Evolutionary conservation across 2,797 vertebrate species (phyloP).

Genomic region (Halcyon smyrnensis): DNA sequence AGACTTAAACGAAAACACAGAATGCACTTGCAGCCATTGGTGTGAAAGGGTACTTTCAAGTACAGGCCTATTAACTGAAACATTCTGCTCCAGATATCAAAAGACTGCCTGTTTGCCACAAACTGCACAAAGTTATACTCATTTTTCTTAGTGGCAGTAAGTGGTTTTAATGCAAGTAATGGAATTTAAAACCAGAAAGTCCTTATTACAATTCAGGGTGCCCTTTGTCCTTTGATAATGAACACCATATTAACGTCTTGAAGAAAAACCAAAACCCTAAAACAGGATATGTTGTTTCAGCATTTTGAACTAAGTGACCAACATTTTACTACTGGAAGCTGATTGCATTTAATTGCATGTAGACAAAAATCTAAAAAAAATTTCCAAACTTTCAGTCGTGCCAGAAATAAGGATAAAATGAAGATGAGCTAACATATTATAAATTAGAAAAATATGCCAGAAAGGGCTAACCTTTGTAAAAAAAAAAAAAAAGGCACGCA

Average conservation of each 20-base stretch:
- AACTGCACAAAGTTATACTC: conserved; percentile 60
- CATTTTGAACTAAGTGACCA: conserved; percentile 43
- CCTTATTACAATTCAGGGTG: conserved; percentile 59
- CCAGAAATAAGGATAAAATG: background rate
- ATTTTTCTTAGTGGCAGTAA: conserved; percentile 64
- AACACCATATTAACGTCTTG: conserved; percentile 48
- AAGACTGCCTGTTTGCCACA: conserved; percentile 49
- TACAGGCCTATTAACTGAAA: conserved; percentile 55
- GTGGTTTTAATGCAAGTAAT: conserved; percentile 68
- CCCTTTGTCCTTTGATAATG: conserved; percentile 67
- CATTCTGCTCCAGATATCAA: conserved; percentile 65
- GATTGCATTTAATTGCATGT: background rate
- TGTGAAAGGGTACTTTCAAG: conserved; percentile 54
- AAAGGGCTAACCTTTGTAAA: background rate
- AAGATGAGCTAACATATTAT: background rate
- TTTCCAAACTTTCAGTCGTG: background rate
- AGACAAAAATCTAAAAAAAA: background rate
- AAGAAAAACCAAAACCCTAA: conserved; percentile 50
- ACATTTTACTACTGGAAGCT: conserved; percentile 9
- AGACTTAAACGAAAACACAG: conserved; percentile 56
- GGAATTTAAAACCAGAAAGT: conserved; percentile 67
- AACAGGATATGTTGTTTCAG: conserved; percentile 46
- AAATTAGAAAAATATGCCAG: background rate
- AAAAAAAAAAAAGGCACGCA: background rate
- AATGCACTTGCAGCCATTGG: conserved; percentile 42